These are phyloP conservation scores for Lasaia peninsularis DNA, from an alignment of 1,140 invertebrate species.

Conservation along the genomic window DNA sequence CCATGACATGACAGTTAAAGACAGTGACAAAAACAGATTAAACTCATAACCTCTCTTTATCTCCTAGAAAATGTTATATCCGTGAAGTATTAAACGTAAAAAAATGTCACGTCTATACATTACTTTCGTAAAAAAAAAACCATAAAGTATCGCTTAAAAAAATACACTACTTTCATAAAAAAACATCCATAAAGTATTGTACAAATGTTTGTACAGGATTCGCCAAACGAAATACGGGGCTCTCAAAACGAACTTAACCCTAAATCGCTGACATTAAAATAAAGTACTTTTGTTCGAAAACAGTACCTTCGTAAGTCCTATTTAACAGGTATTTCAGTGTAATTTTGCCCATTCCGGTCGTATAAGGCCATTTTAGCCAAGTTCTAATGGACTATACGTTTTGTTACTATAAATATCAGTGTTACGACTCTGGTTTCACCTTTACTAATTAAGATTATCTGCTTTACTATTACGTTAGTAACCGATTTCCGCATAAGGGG, in stretches of 20 bases:
- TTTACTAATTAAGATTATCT: too few species aligned
- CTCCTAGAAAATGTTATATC: too few species aligned
- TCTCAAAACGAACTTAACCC: constrained; percentile 7
- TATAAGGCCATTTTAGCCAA: not conserved
- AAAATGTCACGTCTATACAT: too few species aligned
- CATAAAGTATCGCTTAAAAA: too few species aligned
- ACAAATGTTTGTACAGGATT: constrained; percentile 1
- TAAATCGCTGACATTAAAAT: constrained; percentile 5
- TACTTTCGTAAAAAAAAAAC: too few species aligned
- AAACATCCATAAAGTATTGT: not conserved
- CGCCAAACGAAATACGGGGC: not conserved
- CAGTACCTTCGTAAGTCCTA: constrained; percentile 10
- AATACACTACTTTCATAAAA: too few species aligned
- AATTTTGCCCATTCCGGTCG: not conserved
- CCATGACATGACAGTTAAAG: too few species aligned
- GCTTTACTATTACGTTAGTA: too few species aligned
- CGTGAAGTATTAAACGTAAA: too few species aligned
- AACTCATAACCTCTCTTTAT: too few species aligned
- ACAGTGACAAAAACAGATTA: too few species aligned
- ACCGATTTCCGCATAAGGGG: too few species aligned
- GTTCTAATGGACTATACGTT: not conserved
- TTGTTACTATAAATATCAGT: not conserved
- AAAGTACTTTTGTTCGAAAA: constrained; percentile 13
- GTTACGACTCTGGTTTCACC: not conserved
- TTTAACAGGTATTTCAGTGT: constrained; percentile 12